A percentile compares a stretch with the other conserved stretches of the same genome.
Conservation (phyloP, 2,888 invertebrate genomes). For the Lutraria lutraria region DNA sequence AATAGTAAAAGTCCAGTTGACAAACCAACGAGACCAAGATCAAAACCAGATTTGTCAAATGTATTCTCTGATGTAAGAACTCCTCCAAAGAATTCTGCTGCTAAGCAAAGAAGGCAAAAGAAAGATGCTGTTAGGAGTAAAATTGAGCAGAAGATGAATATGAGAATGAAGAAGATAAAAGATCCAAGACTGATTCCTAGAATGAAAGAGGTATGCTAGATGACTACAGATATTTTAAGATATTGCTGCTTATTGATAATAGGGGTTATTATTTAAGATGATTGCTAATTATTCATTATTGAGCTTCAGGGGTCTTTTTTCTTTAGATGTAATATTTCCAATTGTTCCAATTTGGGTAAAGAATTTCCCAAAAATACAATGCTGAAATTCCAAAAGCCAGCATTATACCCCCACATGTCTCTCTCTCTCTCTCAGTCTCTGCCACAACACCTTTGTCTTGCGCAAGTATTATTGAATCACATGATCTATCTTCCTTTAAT, state of each 20-base stretch:
- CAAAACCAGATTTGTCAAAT: not conserved
- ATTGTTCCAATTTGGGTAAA: not conserved
- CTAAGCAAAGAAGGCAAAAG: conserved; percentile 3
- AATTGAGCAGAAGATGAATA: conserved; percentile 26
- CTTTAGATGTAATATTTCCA: not conserved
- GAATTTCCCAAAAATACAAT: no score
- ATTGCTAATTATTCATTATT: not conserved
- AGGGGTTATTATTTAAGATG: not conserved
- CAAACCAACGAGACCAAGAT: not conserved
- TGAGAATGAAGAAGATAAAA: conserved; percentile 54
- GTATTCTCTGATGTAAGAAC: not conserved
- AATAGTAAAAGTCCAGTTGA: not conserved
- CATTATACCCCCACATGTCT: no score
- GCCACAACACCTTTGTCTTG: no score
- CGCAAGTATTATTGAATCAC: no score
- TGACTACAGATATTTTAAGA: not conserved
- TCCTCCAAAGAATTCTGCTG: not conserved
- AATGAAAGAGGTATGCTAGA: conserved; percentile 73
- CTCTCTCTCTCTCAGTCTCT: no score
- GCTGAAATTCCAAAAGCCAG: no score
- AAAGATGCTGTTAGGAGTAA: conserved; percentile 33
- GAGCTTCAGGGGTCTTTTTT: not conserved
- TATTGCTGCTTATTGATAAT: not conserved
- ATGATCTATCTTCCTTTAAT: no score
- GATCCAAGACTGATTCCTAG: conserved; percentile 77